Evolutionary conservation across 1,140 invertebrate species (phyloP).

Genomic region (Cepaea nemoralis): DNA sequence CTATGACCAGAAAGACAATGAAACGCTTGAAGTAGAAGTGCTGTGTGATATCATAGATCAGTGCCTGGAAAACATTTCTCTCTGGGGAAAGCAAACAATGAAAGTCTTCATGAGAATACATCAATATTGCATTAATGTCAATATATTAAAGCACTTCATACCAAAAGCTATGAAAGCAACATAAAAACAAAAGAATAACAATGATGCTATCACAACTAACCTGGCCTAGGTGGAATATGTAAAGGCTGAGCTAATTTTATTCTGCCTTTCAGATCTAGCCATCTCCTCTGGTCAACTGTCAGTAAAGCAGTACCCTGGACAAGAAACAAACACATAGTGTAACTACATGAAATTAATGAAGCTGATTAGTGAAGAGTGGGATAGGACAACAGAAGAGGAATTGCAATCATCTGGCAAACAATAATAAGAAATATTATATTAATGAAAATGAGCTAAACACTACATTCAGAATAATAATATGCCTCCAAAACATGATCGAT

Average conservation of each 20-base stretch:
- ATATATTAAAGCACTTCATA: too few species aligned
- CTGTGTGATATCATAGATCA: conserved; percentile 98
- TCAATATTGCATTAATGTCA: too few species aligned
- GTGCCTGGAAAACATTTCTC: conserved; percentile 81
- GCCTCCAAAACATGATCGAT: too few species aligned
- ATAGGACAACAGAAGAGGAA: too few species aligned
- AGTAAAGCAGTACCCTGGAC: conserved; percentile 91
- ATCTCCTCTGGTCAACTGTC: conserved; percentile 98
- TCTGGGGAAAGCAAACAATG: conserved; percentile 49
- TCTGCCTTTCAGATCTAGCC: conserved; percentile 99
- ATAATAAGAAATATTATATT: too few species aligned
- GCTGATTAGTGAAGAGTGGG: too few species aligned
- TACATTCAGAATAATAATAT: too few species aligned
- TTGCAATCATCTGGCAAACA: too few species aligned
- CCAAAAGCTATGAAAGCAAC: too few species aligned
- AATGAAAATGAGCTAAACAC: too few species aligned
- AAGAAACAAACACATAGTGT: too few species aligned
- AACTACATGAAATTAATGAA: too few species aligned
- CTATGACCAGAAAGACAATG: conserved; percentile 91
- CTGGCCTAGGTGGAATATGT: conserved; percentile 94
- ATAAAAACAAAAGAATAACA: not conserved
- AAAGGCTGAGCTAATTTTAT: conserved; percentile 99
- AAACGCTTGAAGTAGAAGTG: conserved; percentile 95
- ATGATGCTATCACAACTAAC: conserved; percentile 38
- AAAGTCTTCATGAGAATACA: not conserved